A percentile compares a stretch with the other conserved stretches of the same genome.
These are phyloP conservation scores for Argopecten irradians DNA, from an alignment of 1,140 invertebrate genomes.

Conservation along the genomic window DNA sequence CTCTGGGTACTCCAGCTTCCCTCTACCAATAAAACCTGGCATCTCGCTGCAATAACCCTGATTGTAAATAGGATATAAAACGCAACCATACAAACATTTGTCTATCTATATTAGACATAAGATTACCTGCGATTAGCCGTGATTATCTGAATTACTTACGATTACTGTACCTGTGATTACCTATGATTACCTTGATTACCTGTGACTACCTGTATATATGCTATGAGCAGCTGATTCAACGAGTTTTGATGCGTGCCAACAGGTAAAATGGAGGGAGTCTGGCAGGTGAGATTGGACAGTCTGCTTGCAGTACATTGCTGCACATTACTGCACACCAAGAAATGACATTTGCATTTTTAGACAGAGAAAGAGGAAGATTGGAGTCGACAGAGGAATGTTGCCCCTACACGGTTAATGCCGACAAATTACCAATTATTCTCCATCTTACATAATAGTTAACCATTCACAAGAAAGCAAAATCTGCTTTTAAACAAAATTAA, in stretches of 20 bases:
- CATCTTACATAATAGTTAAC: constrained; percentile 11
- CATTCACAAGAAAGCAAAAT: background rate
- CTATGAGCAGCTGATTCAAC: background rate
- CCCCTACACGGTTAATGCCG: background rate
- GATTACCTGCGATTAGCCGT: background rate
- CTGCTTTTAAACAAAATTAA: constrained; percentile 9
- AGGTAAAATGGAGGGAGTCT: background rate
- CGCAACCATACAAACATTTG: background rate
- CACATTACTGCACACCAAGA: background rate
- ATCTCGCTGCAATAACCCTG: too few species aligned
- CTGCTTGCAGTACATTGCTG: background rate
- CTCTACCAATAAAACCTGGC: too few species aligned
- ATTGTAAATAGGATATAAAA: too few species aligned
- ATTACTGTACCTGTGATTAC: background rate
- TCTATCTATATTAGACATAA: too few species aligned
- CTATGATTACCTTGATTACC: background rate
- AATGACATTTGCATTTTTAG: background rate
- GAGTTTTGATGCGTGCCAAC: background rate
- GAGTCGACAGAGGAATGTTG: background rate
- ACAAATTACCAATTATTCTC: background rate
- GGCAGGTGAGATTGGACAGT: constrained; percentile 5
- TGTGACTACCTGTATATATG: background rate
- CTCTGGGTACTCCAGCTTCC: too few species aligned
- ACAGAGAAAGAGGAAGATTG: background rate
- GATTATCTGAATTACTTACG: background rate